Evolutionary conservation across 1,140 invertebrate genomes (phyloP).

Genomic region (Bombus confusus): DNA sequence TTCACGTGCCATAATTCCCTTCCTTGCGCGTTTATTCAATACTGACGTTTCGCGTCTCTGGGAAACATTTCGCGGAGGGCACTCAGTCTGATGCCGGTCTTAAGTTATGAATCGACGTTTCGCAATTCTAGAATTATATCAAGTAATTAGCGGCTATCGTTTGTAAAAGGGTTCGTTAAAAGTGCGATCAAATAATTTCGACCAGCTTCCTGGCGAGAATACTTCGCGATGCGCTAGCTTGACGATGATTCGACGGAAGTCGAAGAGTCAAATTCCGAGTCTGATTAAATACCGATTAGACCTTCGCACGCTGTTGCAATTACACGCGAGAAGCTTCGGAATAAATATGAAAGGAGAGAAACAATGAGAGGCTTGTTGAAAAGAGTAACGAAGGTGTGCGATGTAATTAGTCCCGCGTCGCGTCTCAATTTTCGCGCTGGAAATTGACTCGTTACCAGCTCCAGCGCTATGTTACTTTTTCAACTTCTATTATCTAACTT

Average conservation of each 20-base stretch:
- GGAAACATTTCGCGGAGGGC: not conserved
- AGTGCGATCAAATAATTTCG: not conserved
- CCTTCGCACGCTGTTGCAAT: not conserved
- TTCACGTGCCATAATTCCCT: not conserved
- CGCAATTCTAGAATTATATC: not conserved
- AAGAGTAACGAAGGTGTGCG: not conserved
- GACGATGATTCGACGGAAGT: not conserved
- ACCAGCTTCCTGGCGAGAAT: not conserved
- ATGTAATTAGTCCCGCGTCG: slow-evolving; percentile 1
- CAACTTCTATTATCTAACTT: slow-evolving; percentile 18
- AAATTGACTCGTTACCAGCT: slow-evolving; percentile 25
- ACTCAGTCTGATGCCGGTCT: no score
- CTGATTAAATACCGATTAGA: slow-evolving; percentile 14
- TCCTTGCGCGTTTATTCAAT: not conserved
- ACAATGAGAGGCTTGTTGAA: not conserved
- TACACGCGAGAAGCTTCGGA: not conserved
- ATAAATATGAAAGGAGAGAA: slow-evolving; percentile 6
- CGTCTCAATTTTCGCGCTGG: not conserved
- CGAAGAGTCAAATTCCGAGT: not conserved
- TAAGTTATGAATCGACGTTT: not conserved
- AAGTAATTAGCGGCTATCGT: no score
- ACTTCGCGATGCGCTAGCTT: not conserved
- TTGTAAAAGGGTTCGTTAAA: no score
- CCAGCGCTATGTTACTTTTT: not conserved
- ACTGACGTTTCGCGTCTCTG: not conserved